Conservation (phyloP, 1,140 invertebrate genomes). For the Atopsyche davidsoni region DNA sequence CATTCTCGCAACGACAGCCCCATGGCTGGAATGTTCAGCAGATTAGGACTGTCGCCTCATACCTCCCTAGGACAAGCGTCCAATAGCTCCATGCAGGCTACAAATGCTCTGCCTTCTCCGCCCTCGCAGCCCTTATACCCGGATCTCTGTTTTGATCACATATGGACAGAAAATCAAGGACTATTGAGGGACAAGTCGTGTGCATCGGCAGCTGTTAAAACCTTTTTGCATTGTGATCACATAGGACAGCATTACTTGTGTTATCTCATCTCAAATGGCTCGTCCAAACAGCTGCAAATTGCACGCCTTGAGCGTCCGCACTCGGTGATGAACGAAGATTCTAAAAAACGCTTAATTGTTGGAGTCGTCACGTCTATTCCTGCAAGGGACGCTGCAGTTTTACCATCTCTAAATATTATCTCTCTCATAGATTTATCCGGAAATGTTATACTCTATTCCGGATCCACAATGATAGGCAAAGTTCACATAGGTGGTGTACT, state of each 20-base stretch:
- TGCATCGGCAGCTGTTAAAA: slow-evolving; percentile 59
- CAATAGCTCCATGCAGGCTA: slow-evolving; percentile 40
- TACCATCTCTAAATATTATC: slow-evolving; percentile 75
- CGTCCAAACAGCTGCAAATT: slow-evolving; percentile 61
- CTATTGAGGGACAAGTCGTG: slow-evolving; percentile 47
- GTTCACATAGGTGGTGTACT: slow-evolving; percentile 72
- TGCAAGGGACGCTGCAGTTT: slow-evolving; percentile 76
- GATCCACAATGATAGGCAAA: slow-evolving; percentile 73
- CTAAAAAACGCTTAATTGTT: slow-evolving; percentile 60
- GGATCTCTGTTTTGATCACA: slow-evolving; percentile 78
- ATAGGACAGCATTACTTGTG: slow-evolving; percentile 79
- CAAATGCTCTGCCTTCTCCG: slow-evolving; percentile 34
- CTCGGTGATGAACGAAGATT: slow-evolving; percentile 41
- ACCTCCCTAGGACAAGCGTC: slow-evolving; percentile 44
- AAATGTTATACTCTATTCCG: slow-evolving; percentile 80
- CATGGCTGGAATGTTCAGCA: slow-evolving; percentile 51
- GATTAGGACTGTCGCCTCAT: slow-evolving; percentile 44
- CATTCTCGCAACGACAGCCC: slow-evolving; percentile 55
- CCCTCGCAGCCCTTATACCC: slow-evolving; percentile 70
- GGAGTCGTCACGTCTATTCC: slow-evolving; percentile 64
- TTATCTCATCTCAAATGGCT: slow-evolving; percentile 60
- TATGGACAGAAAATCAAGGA: slow-evolving; percentile 75
- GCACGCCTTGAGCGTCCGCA: slow-evolving; percentile 71
- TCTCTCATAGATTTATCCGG: slow-evolving; percentile 73
- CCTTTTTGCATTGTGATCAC: slow-evolving; percentile 76